These are phyloP conservation scores for Echinometra lucunter DNA, from an alignment of 53 echinoderm and acorn worm species.

Conservation along the genomic window DNA sequence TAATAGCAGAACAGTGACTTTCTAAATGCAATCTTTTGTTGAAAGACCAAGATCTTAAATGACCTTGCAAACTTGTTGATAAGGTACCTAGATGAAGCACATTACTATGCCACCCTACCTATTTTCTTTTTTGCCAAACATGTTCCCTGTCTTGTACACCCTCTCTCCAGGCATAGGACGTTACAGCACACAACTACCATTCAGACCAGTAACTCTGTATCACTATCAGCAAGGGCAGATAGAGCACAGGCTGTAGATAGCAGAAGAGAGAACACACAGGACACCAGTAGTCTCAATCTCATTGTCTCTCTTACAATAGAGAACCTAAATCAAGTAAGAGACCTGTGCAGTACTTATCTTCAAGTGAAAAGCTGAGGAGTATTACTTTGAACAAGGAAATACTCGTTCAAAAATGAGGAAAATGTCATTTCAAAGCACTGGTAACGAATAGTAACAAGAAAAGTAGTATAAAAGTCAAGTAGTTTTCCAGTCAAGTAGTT, in stretches of 20 bases:
- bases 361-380: not conserved
- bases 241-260: conserved; percentile 76
- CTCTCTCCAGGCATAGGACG: conserved; percentile 82
- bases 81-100: too few species aligned
- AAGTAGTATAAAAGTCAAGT: too few species aligned
- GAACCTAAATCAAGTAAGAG: conserved; percentile 95
- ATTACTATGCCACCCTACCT: too few species aligned
- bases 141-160: not conserved
- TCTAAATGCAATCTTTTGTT: too few species aligned
- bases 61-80: too few species aligned
- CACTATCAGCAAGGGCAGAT: conserved; percentile 79
- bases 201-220: conserved; percentile 89
- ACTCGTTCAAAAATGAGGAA: too few species aligned
- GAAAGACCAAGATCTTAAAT: too few species aligned
- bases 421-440: too few species aligned
- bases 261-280: conserved; percentile 56
- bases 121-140: not conserved
- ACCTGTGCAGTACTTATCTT: too few species aligned
- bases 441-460: too few species aligned
- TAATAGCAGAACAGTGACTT: too few species aligned
- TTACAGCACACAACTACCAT: conserved; percentile 87
- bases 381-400: not conserved
- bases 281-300: conserved; percentile 71
- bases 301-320: conserved; percentile 88
- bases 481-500: too few species aligned